phyloP scores from a whole-genome alignment of 1,140 invertebrate genomes.

The Conus ventricosus region DNA sequence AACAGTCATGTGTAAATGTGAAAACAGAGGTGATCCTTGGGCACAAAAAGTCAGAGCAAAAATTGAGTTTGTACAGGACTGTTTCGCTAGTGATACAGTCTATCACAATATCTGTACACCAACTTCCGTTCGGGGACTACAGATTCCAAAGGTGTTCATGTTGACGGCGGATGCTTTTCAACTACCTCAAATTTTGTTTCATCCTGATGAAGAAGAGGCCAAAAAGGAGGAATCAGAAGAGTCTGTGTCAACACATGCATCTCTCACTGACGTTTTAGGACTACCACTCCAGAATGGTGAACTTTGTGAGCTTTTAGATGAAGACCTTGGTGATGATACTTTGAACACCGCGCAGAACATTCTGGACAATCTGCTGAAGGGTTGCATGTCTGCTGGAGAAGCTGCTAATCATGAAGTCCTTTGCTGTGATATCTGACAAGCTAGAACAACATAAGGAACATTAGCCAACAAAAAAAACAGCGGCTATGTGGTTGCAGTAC shows the following conservation, averaged over 20 bases:
- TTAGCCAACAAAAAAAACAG: not conserved
- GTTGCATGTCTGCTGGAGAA: not conserved
- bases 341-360: not conserved
- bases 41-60: too few species aligned
- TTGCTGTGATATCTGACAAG: conserved; percentile 43
- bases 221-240: not conserved
- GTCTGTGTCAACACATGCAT: not conserved
- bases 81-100: not conserved
- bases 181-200: conserved; percentile 5
- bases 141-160: conserved; percentile 23
- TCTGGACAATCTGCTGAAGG: not conserved
- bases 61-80: not conserved
- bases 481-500: conserved; percentile 57
- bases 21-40: too few species aligned
- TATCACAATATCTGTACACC: not conserved
- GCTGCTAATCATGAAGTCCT: not conserved
- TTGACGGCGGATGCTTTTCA: conserved; percentile 19
- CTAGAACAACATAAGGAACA: conserved; percentile 44
- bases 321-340: not conserved
- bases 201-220: not conserved
- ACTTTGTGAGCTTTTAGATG: not conserved
- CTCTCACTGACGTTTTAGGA: not conserved
- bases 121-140: not conserved
- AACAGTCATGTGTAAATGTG: not conserved
- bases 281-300: not conserved